Conservation (phyloP, 2,797 vertebrate genomes). For the Pteropus rufus region DNA sequence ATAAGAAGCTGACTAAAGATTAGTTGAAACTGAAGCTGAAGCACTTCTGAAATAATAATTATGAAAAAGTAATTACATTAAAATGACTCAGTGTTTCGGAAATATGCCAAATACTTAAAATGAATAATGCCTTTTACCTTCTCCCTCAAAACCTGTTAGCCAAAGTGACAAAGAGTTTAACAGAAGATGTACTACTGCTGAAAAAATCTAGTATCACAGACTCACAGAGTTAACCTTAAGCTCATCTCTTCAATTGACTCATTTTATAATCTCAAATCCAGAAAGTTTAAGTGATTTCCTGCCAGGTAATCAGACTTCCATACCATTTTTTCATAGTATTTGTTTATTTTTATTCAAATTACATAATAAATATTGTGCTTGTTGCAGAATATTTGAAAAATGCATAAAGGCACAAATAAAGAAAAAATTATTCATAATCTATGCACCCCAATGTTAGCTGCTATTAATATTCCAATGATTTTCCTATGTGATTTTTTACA, state of each 20-base stretch:
- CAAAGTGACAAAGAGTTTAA: constrained; percentile 26
- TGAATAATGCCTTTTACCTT: constrained; percentile 47
- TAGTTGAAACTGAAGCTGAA: constrained; percentile 47
- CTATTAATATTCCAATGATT: not conserved
- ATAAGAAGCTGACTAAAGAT: constrained; percentile 33
- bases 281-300: constrained; percentile 1
- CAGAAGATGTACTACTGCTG: not conserved
- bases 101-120: constrained; percentile 51
- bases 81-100: constrained; percentile 61
- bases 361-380: not conserved
- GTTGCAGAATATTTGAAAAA: constrained; percentile 19
- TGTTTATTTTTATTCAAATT: constrained; percentile 37
- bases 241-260: not conserved
- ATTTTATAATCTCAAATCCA: not conserved
- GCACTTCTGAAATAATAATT: constrained; percentile 67
- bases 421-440: not conserved
- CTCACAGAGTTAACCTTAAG: not conserved
- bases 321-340: not conserved
- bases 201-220: not conserved
- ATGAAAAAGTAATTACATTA: constrained; percentile 71
- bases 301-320: not conserved
- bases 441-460: not conserved
- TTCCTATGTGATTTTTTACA: not conserved
- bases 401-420: not conserved
- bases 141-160: constrained; percentile 19